Evolutionary conservation across 1,140 invertebrate genomes (phyloP), one percentile per base, ranked within the genome.

Genomic region (Geopemphigus sp.): DNA sequence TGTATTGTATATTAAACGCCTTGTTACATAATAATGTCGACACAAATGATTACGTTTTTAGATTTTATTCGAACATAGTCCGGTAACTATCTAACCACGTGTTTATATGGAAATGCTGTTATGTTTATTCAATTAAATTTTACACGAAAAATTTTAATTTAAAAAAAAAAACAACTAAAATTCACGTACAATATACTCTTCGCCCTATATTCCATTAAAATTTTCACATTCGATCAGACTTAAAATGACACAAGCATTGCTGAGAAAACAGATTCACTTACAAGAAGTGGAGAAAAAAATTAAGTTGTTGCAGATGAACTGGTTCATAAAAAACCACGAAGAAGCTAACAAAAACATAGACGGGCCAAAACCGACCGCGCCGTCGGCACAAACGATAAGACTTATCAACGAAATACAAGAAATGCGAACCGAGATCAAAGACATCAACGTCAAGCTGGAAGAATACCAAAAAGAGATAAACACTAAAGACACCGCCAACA

Each of bases 201-300:
- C n/a, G n/a, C n/a, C n/a, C n/a, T n/a, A n/a, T n/a, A n/a, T n/a
- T n/a, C n/a, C n/a, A n/a, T n/a, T n/a, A n/a, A n/a, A n/a, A n/a
- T n/a, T n/a, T n/a, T n/a, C n/a, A n/a, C n/a, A n/a, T n/a, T n/a
- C n/a, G n/a, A n/a, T n/a, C 32, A 8, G 3, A 39, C 32, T 39
- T 1, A 45, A 22, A 45, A 66, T 66, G 64, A n/a, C 53, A 15
- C 17, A 29, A 12, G 17, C 53, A 6, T 53, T 57, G n/a, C 12
- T 74, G 19, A 57, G 54, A 57, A 26, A 57, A 26, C 15, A 45
- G 14, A n/a, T 57, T 11, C 72, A 74, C 11, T 57, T 74, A 54
- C 72, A 57, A 56, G 50, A 74, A 6, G 72, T 74, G 8, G 72
- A 74, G 22, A 74, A 74, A 15, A 74, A 74, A 57, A 57, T 74